Evolutionary conservation across 2,888 invertebrate species (phyloP).

Genomic region (Apamea crenata): DNA sequence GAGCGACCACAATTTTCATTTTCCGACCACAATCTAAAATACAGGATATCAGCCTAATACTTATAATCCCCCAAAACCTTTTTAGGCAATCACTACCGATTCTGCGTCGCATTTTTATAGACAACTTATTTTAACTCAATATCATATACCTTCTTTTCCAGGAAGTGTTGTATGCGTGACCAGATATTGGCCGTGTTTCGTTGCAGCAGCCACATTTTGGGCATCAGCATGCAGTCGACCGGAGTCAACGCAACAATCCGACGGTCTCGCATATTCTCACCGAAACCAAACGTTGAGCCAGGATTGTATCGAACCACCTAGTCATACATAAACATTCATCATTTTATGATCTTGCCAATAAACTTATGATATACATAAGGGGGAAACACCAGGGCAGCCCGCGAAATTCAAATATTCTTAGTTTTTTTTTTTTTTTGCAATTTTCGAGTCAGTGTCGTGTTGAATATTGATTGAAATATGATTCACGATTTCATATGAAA

Average conservation of each 20-base stretch:
- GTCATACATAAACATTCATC: constrained; percentile 32
- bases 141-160: constrained; percentile 86
- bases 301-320: constrained; percentile 91
- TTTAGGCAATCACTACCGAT: not conserved
- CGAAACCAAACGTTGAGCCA: constrained; percentile 93
- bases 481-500: not conserved
- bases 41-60: not conserved
- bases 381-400: not conserved
- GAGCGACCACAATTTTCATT: not conserved
- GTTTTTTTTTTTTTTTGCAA: no score
- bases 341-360: not conserved
- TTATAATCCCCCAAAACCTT: not conserved
- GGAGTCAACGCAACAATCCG: constrained; percentile 92
- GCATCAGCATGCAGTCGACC: constrained; percentile 92
- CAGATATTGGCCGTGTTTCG: constrained; percentile 92
- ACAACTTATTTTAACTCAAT: not conserved
- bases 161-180: constrained; percentile 91
- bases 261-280: constrained; percentile 92
- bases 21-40: not conserved
- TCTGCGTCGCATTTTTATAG: not conserved
- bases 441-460: not conserved
- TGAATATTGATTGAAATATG: not conserved
- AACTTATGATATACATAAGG: not conserved
- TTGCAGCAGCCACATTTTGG: constrained; percentile 92
- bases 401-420: not conserved